Evolutionary conservation across 2,888 invertebrate species (phyloP), one percentile per base, ranked within the genome.

Genomic region (Aleiodes testaceus): DNA sequence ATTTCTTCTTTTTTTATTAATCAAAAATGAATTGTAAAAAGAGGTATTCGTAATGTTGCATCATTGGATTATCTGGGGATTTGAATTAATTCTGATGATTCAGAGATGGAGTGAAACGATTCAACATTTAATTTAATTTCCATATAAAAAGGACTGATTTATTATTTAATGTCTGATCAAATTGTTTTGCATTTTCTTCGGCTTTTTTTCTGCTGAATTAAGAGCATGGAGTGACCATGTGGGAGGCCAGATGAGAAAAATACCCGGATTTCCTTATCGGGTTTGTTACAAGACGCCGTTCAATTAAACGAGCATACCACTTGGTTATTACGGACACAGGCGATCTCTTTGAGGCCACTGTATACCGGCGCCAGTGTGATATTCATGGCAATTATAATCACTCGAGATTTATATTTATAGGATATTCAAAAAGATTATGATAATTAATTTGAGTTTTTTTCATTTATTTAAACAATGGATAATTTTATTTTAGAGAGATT

Each of bases 11-110:
- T 66, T 70, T 65, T 52, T 69, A 67, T 65, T 47, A 16, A 70
- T 72, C 64, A 68, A 74, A 74, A 75, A 77, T 76, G 74, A 76
- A 76, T 77, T 73, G 72, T 74, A 74, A 75, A 75, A 77, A 77
- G 69, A 61, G 47, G 49, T 59, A 68, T 68, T 55, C 42, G 20
- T 26, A n/a, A 53, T 5, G 36, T 14, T 11, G 20, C 30, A 53
- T 26, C 26, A 53, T 53, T 26, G 20, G 11, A 36, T 36, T 11
- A 36, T 36, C 11, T 6, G 5, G 5, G 14, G 14, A 16, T n/a
- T n/a, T 16, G 6, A 16, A 49, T 49, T n/a, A n/a, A n/a, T n/a
- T 49, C 14, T 7, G 14, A 9, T 49, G 5, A 36, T 2, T 36
- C 2, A n/a, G 11, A 36, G 11, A 11, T 36, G n/a, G n/a, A n/a